Evolutionary conservation across 1,140 invertebrate species (phyloP).

Genomic region (Pogonomyrmex californicus): DNA sequence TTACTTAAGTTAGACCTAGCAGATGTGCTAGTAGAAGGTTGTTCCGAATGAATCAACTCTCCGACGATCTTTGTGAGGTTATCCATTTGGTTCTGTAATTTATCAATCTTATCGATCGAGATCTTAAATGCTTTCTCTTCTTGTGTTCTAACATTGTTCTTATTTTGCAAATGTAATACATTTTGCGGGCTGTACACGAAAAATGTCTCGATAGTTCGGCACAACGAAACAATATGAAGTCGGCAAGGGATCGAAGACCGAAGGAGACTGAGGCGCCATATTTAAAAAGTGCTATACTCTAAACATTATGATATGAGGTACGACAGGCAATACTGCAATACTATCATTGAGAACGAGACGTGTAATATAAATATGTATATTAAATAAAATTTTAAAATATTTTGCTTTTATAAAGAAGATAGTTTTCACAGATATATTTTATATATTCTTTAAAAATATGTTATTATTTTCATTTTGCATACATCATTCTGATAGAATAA

Average conservation of each 20-base stretch:
- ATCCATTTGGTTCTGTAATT: background rate
- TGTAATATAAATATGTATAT: background rate
- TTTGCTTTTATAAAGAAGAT: background rate
- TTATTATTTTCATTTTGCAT: background rate
- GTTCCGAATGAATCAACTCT: background rate
- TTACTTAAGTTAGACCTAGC: background rate
- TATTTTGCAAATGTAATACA: background rate
- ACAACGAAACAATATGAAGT: conserved; percentile 24
- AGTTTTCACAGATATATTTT: background rate
- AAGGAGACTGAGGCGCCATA: background rate
- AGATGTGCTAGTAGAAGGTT: too few relatives aligned
- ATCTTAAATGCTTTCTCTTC: background rate
- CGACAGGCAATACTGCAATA: background rate
- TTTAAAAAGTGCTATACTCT: background rate
- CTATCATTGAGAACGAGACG: conserved; percentile 15
- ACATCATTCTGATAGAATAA: background rate
- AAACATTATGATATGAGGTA: conserved; percentile 5
- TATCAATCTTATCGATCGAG: background rate
- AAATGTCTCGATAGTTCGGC: conserved; percentile 1
- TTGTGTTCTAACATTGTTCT: background rate
- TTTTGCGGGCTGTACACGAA: background rate
- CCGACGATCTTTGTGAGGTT: background rate
- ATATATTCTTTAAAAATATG: background rate
- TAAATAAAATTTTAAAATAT: background rate
- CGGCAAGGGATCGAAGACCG: too few relatives aligned